Evolutionary conservation across 2,888 invertebrate genomes (phyloP).

Genomic region (Punctoribates punctum): DNA sequence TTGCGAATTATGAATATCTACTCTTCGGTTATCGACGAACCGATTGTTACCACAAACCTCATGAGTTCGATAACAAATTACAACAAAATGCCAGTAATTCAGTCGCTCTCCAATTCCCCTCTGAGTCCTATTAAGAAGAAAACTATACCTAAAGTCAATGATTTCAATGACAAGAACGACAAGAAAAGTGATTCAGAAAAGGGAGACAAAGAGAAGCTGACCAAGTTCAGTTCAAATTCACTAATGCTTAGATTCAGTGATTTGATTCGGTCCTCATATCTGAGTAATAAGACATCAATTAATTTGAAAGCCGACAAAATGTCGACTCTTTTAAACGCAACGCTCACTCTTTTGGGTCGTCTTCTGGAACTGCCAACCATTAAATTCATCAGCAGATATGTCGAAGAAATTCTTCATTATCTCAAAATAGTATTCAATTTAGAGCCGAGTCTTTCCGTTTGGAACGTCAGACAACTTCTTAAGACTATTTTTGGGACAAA

Average conservation of each 20-base stretch:
- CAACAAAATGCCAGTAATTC: constrained; percentile 36
- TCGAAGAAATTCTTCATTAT: constrained; percentile 75
- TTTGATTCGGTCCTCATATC: constrained; percentile 31
- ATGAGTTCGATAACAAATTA: constrained; percentile 27
- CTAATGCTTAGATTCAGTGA: constrained; percentile 36
- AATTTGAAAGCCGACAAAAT: constrained; percentile 30
- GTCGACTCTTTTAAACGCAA: constrained; percentile 52
- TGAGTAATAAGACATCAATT: constrained; percentile 35
- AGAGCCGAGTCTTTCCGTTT: constrained; percentile 66
- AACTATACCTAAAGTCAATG: not conserved
- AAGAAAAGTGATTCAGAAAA: constrained; percentile 41
- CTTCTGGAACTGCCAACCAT: constrained; percentile 67
- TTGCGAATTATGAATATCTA: constrained; percentile 37
- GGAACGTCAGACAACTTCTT: constrained; percentile 66
- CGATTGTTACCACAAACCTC: not conserved
- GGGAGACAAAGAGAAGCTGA: constrained; percentile 9
- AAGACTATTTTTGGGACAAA: constrained; percentile 43
- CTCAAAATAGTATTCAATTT: constrained; percentile 67
- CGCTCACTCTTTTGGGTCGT: constrained; percentile 65
- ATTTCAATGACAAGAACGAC: constrained; percentile 32
- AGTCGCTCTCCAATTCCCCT: constrained; percentile 26
- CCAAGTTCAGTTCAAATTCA: constrained; percentile 23
- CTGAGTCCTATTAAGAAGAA: constrained; percentile 39
- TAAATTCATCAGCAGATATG: constrained; percentile 67
- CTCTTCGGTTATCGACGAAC: constrained; percentile 40